Conservation (phyloP, 2,113 vertebrate genomes). For the Cavia aperea region DNA sequence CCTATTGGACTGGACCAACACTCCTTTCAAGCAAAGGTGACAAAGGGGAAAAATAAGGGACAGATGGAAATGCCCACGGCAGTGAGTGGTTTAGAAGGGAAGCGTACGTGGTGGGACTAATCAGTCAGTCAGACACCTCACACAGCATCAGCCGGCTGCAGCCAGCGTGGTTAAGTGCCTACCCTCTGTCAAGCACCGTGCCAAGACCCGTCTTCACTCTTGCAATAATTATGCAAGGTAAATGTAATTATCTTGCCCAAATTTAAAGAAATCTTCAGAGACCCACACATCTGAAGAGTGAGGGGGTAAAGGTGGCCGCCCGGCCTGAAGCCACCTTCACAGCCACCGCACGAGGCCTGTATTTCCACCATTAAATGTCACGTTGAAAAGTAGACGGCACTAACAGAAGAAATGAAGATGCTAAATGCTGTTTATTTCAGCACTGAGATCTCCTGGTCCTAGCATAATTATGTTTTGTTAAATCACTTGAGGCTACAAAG, state of each 20-base stretch:
- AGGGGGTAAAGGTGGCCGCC: neutral
- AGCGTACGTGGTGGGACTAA: neutral
- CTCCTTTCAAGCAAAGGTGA: neutral
- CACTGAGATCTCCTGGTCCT: neutral
- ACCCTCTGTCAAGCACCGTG: neutral
- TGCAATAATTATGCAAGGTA: neutral
- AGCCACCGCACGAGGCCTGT: neutral
- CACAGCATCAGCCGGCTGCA: neutral
- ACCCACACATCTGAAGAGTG: neutral
- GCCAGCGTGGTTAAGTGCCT: neutral
- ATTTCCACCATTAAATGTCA: neutral
- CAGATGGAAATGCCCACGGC: neutral
- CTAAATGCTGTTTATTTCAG: neutral
- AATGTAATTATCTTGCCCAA: neutral
- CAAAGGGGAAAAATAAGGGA: neutral
- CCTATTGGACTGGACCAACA: too few relatives aligned
- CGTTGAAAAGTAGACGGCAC: neutral
- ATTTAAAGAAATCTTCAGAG: neutral
- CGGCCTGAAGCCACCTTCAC: neutral
- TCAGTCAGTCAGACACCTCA: too few relatives aligned
- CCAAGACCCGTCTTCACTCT: neutral
- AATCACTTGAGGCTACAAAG: neutral
- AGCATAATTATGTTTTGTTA: neutral
- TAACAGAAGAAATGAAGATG: neutral
- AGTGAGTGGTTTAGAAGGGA: neutral